Base-by-base conservation (phyloP, 1,140 invertebrate genomes). In the Cydia amplana region DNA sequence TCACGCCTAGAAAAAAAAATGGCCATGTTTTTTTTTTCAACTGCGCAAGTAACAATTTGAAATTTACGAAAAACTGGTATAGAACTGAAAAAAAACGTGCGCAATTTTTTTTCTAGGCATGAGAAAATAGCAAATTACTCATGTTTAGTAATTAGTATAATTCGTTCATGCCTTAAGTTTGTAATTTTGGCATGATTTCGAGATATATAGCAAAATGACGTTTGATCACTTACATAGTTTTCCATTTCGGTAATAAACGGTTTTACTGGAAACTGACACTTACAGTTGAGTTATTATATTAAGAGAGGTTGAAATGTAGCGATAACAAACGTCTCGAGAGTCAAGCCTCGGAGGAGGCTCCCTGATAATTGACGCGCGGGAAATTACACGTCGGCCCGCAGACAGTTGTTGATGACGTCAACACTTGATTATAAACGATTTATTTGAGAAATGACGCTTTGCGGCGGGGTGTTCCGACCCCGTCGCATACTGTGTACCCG, bases 351-450 rank as follows among this genome's bases (percentile, higher is more conserved):
- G 83, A 79, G 78, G 70, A 75, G 74, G 77, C 85, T 77, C 81
- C 85, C 86, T 90, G 86, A 90, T 89, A 92, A 92, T 92, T 92
- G 90, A 92, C 90, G 87, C 84, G 79, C 85, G 88, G 91, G 89
- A 92, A 92, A 92, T 92, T 92, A 91, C 91, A 91, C 87, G 91
- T 92, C 89, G 85, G 78, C 78, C 82, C 76, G 81, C 82, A 90
- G 89, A 92, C 91, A 91, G 87, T 92, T 92, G 89, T 90, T 91
- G 91, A 92, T 91, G 91, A 90, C 91, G 87, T 92, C 88, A 91
- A 82, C 85, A 90, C 89, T 92, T 92, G 91, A 92, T 92, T 91
- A 91, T 92, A 92, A 92, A 91, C 89, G 88, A 91, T 91, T 92
- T 91, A 87, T 87, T 87, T 87, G 81, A 77, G 76, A 85, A 89